A percentile compares a stretch with the other conserved stretches of the same genome.
phyloP scores from a whole-genome alignment of 1,140 invertebrate species.

The Goniozus legneri region DNA sequence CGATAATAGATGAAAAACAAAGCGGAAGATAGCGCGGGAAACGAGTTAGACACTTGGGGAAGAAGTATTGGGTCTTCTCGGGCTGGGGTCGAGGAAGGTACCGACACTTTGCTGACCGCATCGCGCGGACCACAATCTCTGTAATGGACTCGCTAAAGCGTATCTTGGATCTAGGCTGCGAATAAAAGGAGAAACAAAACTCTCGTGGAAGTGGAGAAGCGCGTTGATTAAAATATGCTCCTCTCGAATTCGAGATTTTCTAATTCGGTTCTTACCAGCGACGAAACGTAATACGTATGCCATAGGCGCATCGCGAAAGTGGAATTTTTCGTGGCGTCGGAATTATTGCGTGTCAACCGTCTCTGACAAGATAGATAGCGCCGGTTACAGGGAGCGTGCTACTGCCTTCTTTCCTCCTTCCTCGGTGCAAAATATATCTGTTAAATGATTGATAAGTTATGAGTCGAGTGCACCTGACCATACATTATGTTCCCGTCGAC shows the following conservation, averaged over 20 bases:
- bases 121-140: constrained; percentile 47
- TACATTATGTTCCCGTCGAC: constrained; percentile 24
- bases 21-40: constrained; percentile 6
- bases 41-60: constrained; percentile 16
- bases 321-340: not conserved
- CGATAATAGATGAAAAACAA: not conserved
- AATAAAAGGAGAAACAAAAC: constrained; percentile 19
- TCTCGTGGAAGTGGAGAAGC: no score
- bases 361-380: constrained; percentile 25
- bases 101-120: constrained; percentile 9
- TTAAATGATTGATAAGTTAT: constrained; percentile 40
- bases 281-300: no score
- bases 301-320: no score
- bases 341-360: not conserved
- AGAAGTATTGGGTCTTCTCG: not conserved
- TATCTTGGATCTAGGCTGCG: constrained; percentile 37
- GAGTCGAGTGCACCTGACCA: constrained; percentile 25
- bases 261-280: no score
- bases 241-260: constrained; percentile 4
- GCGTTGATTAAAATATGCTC: no score
- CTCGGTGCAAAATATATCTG: constrained; percentile 20
- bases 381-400: constrained; percentile 23
- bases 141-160: constrained; percentile 50
- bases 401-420: constrained; percentile 12
- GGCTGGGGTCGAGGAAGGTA: constrained; percentile 11